Percentiles rank a stretch among this genome's conserved stretches.
phyloP scores from a whole-genome alignment of 2,113 vertebrate genomes.

The Lasiurus cinereus region DNA sequence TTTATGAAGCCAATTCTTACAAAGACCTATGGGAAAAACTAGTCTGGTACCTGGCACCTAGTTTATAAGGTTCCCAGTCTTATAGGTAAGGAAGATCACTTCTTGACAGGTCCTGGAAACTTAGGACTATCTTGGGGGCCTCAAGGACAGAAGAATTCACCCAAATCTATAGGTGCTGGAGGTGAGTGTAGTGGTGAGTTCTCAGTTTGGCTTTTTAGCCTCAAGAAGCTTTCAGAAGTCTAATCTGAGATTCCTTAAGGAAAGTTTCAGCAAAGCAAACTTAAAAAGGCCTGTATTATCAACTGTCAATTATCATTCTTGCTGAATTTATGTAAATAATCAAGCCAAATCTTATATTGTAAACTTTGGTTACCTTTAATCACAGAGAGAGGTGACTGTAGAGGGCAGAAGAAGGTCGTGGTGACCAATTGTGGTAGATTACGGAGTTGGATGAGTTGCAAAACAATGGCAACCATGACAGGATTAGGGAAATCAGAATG shows the following conservation, averaged over 20 bases:
- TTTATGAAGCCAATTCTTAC: background rate
- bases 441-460: background rate
- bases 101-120: background rate
- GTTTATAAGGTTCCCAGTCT: background rate
- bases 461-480: background rate
- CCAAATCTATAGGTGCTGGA: background rate
- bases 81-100: background rate
- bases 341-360: background rate
- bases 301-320: background rate
- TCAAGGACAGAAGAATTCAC: background rate
- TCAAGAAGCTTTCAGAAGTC: background rate
- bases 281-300: background rate
- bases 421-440: background rate
- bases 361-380: background rate
- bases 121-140: background rate
- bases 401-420: fast-evolving
- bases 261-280: background rate
- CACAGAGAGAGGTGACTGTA: background rate
- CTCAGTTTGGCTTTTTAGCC: background rate
- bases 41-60: background rate
- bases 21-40: background rate
- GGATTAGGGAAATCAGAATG: background rate
- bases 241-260: background rate
- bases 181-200: background rate
- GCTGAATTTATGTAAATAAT: background rate